Percentiles rank a stretch among this genome's conserved stretches.
Evolutionary conservation across 2,113 vertebrate species (phyloP).

Genomic region (Columbina picui): DNA sequence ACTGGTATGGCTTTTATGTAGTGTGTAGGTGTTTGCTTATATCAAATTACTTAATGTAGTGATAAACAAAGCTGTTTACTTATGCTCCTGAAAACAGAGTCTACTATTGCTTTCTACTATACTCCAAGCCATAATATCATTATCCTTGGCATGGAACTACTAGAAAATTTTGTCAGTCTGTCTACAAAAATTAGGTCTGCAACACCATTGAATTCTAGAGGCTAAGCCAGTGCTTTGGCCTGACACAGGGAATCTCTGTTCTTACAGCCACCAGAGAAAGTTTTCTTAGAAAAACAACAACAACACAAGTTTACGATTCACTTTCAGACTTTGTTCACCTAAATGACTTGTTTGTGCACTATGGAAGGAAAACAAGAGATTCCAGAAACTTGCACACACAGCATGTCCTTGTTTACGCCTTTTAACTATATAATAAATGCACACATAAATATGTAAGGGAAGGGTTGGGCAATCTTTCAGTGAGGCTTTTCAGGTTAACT

Average conservation of each 20-base stretch:
- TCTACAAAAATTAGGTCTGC: conserved; percentile 8
- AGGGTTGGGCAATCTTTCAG: background rate
- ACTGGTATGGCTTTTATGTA: background rate
- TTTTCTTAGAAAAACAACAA: conserved; percentile 48
- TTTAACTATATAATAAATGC: conserved; percentile 26
- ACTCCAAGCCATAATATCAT: conserved; percentile 21
- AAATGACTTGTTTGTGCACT: conserved; percentile 72
- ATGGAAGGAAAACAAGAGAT: conserved; percentile 54
- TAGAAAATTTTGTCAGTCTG: background rate
- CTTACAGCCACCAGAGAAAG: background rate
- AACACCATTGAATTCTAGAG: background rate
- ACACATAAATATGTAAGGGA: conserved; percentile 18
- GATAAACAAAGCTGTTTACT: conserved; percentile 52
- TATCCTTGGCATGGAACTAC: conserved; percentile 35
- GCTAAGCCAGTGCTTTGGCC: background rate
- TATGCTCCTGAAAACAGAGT: background rate
- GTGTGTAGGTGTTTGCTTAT: background rate
- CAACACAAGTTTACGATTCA: conserved; percentile 73
- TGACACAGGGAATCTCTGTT: conserved; percentile 11
- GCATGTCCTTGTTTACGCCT: conserved; percentile 43
- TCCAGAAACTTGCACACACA: conserved; percentile 38
- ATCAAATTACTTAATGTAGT: background rate
- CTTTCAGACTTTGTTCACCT: conserved; percentile 77
- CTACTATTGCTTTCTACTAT: background rate
- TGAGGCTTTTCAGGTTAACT: background rate